Evolutionary conservation across 2,113 vertebrate genomes (phyloP).

Genomic region (Pampusana beccarii): DNA sequence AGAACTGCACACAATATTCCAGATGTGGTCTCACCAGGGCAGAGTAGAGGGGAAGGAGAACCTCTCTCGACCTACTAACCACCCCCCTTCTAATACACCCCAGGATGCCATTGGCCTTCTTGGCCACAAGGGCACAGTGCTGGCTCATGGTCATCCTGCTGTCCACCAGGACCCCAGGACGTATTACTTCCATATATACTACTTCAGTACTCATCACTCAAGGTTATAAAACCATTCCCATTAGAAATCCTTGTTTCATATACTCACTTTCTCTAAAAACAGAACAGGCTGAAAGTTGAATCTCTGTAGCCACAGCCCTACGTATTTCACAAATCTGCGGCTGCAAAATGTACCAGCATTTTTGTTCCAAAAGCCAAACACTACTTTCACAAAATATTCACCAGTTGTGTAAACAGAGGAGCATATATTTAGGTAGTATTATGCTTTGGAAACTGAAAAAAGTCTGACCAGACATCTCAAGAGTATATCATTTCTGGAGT

Average conservation of each 20-base stretch:
- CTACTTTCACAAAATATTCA: conserved; percentile 23
- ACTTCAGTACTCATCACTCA: neutral
- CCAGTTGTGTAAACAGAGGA: conserved; percentile 1
- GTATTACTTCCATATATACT: neutral
- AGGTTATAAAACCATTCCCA: neutral
- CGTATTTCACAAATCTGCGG: conserved; percentile 7
- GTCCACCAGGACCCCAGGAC: no score
- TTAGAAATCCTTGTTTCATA: neutral
- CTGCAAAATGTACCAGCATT: neutral
- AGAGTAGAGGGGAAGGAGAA: no score
- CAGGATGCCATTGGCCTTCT: no score
- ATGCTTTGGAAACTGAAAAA: neutral
- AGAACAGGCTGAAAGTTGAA: neutral
- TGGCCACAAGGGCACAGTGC: no score
- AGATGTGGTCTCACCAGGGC: no score
- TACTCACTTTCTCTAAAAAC: neutral
- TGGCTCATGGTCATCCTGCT: no score
- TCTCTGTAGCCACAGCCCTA: neutral
- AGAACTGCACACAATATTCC: no score
- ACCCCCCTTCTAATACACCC: no score
- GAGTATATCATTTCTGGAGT: neutral
- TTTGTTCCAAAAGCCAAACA: conserved; percentile 17
- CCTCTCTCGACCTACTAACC: no score
- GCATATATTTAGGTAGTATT: neutral
- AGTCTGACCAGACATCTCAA: neutral